Evolutionary conservation across 2,888 invertebrate species (phyloP).

Genomic region (Andrena praecox): DNA sequence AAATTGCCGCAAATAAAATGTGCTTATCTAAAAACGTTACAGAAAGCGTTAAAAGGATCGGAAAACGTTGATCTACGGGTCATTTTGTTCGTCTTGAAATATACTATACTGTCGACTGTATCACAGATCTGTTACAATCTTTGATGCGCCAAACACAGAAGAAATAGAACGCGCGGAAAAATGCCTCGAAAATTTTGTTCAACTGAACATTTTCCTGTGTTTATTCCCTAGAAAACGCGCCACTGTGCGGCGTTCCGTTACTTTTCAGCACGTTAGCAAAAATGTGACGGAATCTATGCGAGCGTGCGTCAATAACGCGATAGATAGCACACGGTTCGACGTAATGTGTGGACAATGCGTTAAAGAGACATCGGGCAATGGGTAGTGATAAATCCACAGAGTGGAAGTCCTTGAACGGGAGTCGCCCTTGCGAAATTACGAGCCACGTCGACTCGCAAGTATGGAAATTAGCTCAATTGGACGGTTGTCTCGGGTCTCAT

Average conservation of each 20-base stretch:
- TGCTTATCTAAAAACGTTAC: no score
- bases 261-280: conserved; percentile 11
- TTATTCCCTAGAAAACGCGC: no score
- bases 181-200: no score
- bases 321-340: neutral
- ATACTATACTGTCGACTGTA: no score
- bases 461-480: conserved; percentile 59
- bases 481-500: conserved; percentile 35
- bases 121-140: no score
- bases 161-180: no score
- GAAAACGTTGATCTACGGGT: no score
- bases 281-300: neutral
- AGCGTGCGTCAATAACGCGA: neutral
- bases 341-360: neutral
- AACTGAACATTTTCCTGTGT: no score
- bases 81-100: no score
- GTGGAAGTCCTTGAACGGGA: conserved; percentile 36
- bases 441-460: conserved; percentile 40
- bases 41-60: no score
- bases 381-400: conserved; percentile 15
- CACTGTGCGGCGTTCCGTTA: conserved; percentile 22
- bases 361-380: neutral
- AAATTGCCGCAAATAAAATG: no score
- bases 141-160: no score
- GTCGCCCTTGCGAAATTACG: conserved; percentile 44